Evolutionary conservation across 2,888 invertebrate species (phyloP).

Genomic region (Tupiocoris notatus): DNA sequence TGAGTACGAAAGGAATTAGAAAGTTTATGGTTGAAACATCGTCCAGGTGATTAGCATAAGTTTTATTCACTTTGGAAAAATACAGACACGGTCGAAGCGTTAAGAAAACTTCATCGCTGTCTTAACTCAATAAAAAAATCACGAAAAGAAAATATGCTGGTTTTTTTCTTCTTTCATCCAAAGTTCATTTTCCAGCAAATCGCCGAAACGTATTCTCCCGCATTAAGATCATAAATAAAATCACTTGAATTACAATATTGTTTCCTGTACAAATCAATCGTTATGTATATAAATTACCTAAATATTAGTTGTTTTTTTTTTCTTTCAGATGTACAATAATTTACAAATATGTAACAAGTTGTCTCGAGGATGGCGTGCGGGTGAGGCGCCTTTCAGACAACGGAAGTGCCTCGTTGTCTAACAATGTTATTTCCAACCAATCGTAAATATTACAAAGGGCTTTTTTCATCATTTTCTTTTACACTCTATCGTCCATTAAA

Average conservation of each 20-base stretch:
- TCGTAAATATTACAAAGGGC: constrained; percentile 25
- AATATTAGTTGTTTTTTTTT: constrained; percentile 46
- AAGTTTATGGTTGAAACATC: no score
- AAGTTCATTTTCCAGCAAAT: constrained; percentile 6
- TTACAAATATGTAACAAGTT: constrained; percentile 46
- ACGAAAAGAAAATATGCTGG: constrained; percentile 30
- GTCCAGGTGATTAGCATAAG: constrained; percentile 41
- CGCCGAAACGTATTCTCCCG: constrained; percentile 24
- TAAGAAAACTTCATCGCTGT: constrained; percentile 36
- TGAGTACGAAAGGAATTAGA: no score
- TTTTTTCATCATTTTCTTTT: constrained; percentile 20
- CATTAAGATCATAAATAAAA: constrained; percentile 35
- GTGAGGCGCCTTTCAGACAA: constrained; percentile 37
- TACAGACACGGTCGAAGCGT: constrained; percentile 41
- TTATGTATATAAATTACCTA: constrained; percentile 47
- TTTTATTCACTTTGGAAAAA: constrained; percentile 43
- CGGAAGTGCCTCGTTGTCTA: constrained; percentile 37
- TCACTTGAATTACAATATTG: constrained; percentile 20
- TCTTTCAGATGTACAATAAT: constrained; percentile 46
- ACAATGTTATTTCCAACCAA: constrained; percentile 3
- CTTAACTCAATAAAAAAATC: constrained; percentile 39
- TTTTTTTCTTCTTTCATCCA: no score
- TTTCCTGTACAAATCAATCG: constrained; percentile 45
- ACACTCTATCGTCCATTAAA: not conserved
- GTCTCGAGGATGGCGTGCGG: constrained; percentile 37